Conservation (phyloP, 2,797 vertebrate species). For the Acridotheres tristis region DNA sequence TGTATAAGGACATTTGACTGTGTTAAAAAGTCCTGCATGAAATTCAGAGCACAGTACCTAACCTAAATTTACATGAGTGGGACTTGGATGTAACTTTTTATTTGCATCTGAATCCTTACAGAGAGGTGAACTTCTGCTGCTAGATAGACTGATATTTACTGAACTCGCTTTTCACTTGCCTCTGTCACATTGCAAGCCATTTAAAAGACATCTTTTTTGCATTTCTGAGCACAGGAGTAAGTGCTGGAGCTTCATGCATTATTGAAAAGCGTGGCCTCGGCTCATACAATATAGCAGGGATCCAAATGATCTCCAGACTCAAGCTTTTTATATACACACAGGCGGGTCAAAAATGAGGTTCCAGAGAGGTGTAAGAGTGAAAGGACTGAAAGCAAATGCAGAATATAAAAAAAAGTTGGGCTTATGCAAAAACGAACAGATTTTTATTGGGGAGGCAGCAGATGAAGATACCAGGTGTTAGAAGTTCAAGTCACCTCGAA, state of each 20-base stretch:
- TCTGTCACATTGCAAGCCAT: slow-evolving; percentile 35
- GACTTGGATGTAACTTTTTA: slow-evolving; percentile 52
- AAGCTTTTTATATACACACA: not conserved
- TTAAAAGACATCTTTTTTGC: slow-evolving; percentile 47
- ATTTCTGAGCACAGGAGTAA: slow-evolving; percentile 56
- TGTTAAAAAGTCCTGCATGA: not conserved
- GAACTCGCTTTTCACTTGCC: slow-evolving; percentile 52
- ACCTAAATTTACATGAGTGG: slow-evolving; percentile 46
- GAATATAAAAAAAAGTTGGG: not conserved
- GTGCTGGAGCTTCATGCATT: slow-evolving; percentile 62
- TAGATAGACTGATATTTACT: slow-evolving; percentile 50
- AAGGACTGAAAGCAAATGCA: not conserved
- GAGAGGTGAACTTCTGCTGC: slow-evolving; percentile 59
- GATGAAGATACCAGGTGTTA: not conserved
- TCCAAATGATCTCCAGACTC: not conserved
- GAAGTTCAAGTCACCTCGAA: not conserved
- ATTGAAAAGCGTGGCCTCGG: slow-evolving; percentile 58
- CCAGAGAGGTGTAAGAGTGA: not conserved
- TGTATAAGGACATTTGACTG: not conserved
- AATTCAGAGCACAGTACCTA: slow-evolving; percentile 26
- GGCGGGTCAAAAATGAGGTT: not conserved
- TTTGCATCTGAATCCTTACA: slow-evolving; percentile 41
- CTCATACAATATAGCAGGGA: not conserved
- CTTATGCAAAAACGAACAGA: not conserved
- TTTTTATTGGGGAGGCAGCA: not conserved